A percentile compares a stretch with the other conserved stretches of the same genome.
phyloP scores from a whole-genome alignment of 2,797 vertebrate species.

The Urophycis tenuis region DNA sequence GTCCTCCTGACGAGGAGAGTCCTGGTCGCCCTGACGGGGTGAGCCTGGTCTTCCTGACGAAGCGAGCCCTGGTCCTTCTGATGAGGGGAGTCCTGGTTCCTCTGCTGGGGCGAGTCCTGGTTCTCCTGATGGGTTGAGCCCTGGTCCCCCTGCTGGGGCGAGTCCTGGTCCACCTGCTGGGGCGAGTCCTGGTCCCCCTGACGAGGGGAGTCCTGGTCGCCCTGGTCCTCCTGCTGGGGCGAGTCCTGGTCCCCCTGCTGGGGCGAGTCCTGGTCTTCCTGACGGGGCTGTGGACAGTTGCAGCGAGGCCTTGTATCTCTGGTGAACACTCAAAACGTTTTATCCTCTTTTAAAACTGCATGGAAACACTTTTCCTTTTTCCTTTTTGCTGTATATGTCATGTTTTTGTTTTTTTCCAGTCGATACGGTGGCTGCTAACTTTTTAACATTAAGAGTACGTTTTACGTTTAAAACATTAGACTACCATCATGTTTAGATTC shows the following conservation, averaged over 20 bases:
- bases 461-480: constrained; percentile 36
- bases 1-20: too few relatives aligned
- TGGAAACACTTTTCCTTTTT: constrained; percentile 46
- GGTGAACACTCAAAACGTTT: constrained; percentile 18
- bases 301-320: constrained; percentile 40
- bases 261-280: constrained; percentile 22
- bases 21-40: constrained; percentile 20
- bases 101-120: constrained; percentile 13
- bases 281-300: constrained; percentile 32
- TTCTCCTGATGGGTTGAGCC: constrained; percentile 20
- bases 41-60: constrained; percentile 20
- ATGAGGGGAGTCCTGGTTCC: too few relatives aligned
- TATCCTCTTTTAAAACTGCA: constrained; percentile 52
- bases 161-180: too few relatives aligned
- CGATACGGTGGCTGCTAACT: constrained; percentile 31
- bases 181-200: constrained; percentile 18
- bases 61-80: constrained; percentile 38
- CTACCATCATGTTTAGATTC: constrained; percentile 23
- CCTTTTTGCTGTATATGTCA: constrained; percentile 32
- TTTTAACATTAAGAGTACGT: constrained; percentile 18
- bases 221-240: too few relatives aligned
- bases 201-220: constrained; percentile 22
- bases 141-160: constrained; percentile 23
- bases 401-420: constrained; percentile 41
- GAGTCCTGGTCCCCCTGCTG: constrained; percentile 19